Evolutionary conservation across 2,797 vertebrate genomes (phyloP).

Genomic region (Sebastes paucispinis): DNA sequence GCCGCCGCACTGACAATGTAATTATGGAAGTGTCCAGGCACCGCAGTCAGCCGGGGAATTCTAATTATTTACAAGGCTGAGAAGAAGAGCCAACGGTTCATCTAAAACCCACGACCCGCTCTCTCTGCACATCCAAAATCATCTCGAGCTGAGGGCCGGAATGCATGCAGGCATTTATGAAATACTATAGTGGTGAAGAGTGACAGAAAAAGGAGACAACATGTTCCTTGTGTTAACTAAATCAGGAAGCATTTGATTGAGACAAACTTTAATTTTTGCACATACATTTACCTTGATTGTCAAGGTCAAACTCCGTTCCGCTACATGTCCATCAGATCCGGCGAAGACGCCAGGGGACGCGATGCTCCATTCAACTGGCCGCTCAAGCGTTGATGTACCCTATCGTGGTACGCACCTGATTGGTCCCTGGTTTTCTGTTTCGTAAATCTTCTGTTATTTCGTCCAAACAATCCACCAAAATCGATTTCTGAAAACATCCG

Average conservation of each 20-base stretch:
- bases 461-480: no score
- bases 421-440: no score
- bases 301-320: background rate
- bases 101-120: conserved; percentile 29
- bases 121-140: conserved; percentile 18
- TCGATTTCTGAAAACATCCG: no score
- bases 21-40: conserved; percentile 81
- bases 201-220: background rate
- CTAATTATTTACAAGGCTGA: conserved; percentile 76
- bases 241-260: background rate
- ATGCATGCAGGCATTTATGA: conserved; percentile 9
- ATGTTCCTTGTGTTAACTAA: background rate
- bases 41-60: conserved; percentile 73
- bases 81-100: conserved; percentile 52
- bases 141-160: background rate
- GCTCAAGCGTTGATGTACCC: no score
- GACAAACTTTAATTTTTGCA: background rate
- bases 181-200: conserved; percentile 7
- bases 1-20: conserved; percentile 80
- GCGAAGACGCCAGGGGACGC: no score
- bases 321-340: no score
- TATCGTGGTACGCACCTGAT: no score
- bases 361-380: no score
- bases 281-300: background rate
- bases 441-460: no score